These are phyloP conservation scores for Drosophila baimaii DNA, from an alignment of 1,140 invertebrate genomes.

Conservation along the genomic window DNA sequence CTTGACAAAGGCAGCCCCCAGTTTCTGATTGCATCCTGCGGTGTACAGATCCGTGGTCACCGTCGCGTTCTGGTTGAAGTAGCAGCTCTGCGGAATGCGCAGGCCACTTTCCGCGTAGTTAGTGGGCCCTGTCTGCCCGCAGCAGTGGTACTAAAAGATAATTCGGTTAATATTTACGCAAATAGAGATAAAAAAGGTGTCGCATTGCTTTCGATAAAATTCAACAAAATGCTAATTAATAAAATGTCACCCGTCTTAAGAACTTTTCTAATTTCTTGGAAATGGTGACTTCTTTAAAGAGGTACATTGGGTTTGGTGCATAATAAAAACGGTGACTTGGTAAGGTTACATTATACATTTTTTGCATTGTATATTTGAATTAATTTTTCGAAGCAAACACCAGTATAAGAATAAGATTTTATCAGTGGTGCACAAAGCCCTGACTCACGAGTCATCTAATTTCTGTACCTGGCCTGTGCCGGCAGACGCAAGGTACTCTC, in stretches of 20 bases:
- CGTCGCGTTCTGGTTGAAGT: constrained; percentile 65
- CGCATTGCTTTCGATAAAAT: constrained; percentile 6
- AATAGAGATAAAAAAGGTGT: constrained; percentile 20
- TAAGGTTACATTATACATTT: no score
- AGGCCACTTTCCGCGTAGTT: constrained; percentile 64
- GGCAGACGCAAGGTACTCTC: no score
- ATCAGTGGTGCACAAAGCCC: no score
- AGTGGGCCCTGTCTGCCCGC: constrained; percentile 65
- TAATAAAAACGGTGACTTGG: no score
- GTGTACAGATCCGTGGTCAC: constrained; percentile 60
- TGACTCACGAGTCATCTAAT: no score
- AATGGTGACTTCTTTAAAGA: not conserved
- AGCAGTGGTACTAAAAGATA: constrained; percentile 71
- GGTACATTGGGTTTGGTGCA: no score
- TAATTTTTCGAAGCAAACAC: no score
- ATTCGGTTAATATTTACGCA: constrained; percentile 21
- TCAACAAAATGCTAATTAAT: not conserved
- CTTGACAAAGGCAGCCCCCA: constrained; percentile 47
- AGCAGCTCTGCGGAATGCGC: constrained; percentile 67
- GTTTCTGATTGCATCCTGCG: constrained; percentile 52
- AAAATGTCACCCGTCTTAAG: not conserved
- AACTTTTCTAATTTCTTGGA: no score
- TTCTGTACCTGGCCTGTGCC: no score
- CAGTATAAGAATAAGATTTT: no score
- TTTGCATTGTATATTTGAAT: no score